Percentiles rank a stretch among this genome's conserved stretches.
phyloP scores from a whole-genome alignment of 2,888 invertebrate genomes.

The Sinelater perroti region DNA sequence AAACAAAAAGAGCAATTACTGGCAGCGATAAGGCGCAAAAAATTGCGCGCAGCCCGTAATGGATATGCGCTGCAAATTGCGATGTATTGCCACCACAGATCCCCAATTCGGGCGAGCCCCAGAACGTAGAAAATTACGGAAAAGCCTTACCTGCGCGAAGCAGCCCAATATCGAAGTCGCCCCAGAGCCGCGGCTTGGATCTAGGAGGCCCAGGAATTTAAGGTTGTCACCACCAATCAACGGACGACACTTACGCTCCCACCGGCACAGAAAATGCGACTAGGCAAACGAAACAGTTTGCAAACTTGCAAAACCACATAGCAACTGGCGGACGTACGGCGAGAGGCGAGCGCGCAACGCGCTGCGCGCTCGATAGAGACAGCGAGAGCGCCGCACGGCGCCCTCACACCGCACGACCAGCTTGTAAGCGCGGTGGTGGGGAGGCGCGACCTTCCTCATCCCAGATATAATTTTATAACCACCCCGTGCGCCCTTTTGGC shows the following conservation, averaged over 20 bases:
- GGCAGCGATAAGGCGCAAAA: conserved; percentile 12
- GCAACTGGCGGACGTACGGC: conserved; percentile 36
- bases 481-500: conserved; percentile 24
- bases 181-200: neutral
- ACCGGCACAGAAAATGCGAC: conserved; percentile 32
- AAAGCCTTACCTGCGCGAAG: neutral
- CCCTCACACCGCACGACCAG: conserved; percentile 38
- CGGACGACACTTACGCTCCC: conserved; percentile 30
- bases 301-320: conserved; percentile 40
- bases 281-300: conserved; percentile 35
- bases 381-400: conserved; percentile 12
- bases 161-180: too few species aligned
- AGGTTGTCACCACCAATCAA: conserved; percentile 18
- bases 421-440: conserved; percentile 40
- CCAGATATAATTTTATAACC: conserved; percentile 38
- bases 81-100: too few species aligned
- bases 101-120: too few species aligned
- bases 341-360: conserved; percentile 5
- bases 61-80: too few species aligned
- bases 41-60: too few species aligned
- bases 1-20: conserved; percentile 37
- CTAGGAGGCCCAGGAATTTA: conserved; percentile 22
- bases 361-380: conserved; percentile 27
- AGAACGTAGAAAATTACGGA: neutral
- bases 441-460: conserved; percentile 41